Evolutionary conservation across 2,888 invertebrate genomes (phyloP).

Genomic region (Scelioninae gen. 1): DNA sequence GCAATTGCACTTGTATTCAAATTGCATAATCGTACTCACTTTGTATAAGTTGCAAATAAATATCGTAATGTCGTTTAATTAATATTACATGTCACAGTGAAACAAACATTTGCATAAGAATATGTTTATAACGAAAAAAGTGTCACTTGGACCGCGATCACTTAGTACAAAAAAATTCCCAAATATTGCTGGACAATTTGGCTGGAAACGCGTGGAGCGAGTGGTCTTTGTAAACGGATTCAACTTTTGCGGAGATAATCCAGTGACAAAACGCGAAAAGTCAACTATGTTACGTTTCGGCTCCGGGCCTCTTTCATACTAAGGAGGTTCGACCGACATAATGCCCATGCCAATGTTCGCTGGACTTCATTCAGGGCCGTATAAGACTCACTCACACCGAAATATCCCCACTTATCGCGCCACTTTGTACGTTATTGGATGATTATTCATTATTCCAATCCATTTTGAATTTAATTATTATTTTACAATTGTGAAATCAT

Average conservation of each 20-base stretch:
- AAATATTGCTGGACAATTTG: too few species aligned
- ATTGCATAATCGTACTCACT: conserved; percentile 27
- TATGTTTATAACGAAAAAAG: too few species aligned
- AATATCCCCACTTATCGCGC: conserved; percentile 46
- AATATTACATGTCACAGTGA: conserved; percentile 30
- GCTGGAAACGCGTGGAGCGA: too few species aligned
- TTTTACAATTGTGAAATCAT: conserved; percentile 1
- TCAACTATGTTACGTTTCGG: conserved; percentile 34
- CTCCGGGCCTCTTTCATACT: conserved; percentile 76
- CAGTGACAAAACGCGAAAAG: conserved; percentile 27
- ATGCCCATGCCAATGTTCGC: conserved; percentile 72
- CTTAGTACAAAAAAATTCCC: neutral
- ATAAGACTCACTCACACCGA: conserved; percentile 63
- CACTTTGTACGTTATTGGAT: conserved; percentile 16
- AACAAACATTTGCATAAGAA: neutral
- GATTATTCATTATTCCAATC: conserved; percentile 17
- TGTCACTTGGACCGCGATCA: neutral
- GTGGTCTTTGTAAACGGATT: neutral
- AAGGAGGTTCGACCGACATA: conserved; percentile 74
- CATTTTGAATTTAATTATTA: conserved; percentile 20
- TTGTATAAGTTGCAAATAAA: conserved; percentile 25
- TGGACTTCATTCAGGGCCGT: conserved; percentile 76
- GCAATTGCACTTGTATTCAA: conserved; percentile 4
- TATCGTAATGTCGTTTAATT: neutral
- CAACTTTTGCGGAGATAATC: conserved; percentile 19